Evolutionary conservation across 1,140 invertebrate genomes (phyloP), one percentile per base, ranked within the genome.

Genomic region (Melitaea cinxia): DNA sequence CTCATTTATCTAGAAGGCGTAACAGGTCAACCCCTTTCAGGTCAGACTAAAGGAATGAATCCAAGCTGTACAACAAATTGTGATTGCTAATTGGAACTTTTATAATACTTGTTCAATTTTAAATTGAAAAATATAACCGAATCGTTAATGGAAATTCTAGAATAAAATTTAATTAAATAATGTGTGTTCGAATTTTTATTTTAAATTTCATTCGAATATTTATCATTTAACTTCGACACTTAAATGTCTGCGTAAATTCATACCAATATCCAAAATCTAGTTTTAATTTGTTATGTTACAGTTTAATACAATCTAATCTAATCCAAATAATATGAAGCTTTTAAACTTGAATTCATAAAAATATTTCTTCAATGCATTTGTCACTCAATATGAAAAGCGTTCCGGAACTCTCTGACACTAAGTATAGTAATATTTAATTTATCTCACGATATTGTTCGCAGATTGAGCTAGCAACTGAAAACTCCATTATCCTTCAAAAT

Each of bases 401-500:
- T n/a, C n/a, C n/a, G n/a, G n/a, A n/a, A n/a, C 6, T 26, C 24
- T 26, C 24, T 35, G 10, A 35, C 4, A 35, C 12, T 35, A 10
- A 1, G 12, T 47, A 19, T 1, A 47, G 7, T 9, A 9, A 47
- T 9, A 37, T 4, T 37, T 17, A 42, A 17, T 9, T 17, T 42
- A 42, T 14, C 15, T 17, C 14, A 59, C 42, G 33, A 39, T 62
- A 64, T 80, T 77, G 78, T 73, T 93, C 91, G 57, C 92, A 96
- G 95, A 93, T 93, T 82, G 92, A 93, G 12, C 86, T 93, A 72
- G 94, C 93, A 54, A 95, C 95, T 77, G 94, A 95, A 81, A 94
- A 94, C 83, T 94, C 95, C 85, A 94, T 96, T 83, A 94, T 93
- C 77, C 89, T 96, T 70, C 93, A 94, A 75, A 93, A 95, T 88